Evolutionary conservation across 2,888 invertebrate species (phyloP), one percentile per base, ranked within the genome.

Genomic region (Agrypnus murinus): DNA sequence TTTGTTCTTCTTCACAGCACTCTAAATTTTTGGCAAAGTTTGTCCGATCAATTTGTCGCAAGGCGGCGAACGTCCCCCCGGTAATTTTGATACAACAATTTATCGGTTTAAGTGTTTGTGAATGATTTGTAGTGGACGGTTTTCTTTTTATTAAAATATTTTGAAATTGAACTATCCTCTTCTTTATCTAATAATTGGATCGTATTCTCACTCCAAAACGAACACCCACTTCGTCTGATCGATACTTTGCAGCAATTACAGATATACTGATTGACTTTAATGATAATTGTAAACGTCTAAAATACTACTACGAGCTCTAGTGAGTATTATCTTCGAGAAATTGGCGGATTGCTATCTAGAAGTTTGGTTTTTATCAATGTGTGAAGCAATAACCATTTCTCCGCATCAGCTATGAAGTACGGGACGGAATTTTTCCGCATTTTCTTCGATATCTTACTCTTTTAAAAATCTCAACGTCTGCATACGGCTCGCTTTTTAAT

Each of bases 291-390:
- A 53, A 12, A 45, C 62, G 14, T 53, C 70, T 73, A 71, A n/a
- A n/a, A 57, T 31, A 68, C 73, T 31, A 68, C 73, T 73, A 73
- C 72, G 72, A 66, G 40, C 46, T 67, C 69, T 62, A 73, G 70
- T 43, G 64, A 70, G 57, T 73, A 73, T 73, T 73, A 73, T 71
- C 73, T 73, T 65, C 38, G 69, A 50, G 58, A 65, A 40, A 62
- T 73, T 36, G 46, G 45, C 53, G 48, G 40, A 67, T 73, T 72
- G 40, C 62, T 73, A 71, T 58, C 70, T 71, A 71, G 40, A 25
- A 66, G 43, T 62, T 69, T 65, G 14, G 50, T 63, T 58, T 67
- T 67, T 46, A 59, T 53, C 12, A 70, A 55, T 55, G 40, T 66
- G 43, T 62, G 53, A 43, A 57, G 40, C 31, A 57, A 66, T 64